Evolutionary conservation across 2,113 vertebrate genomes (phyloP).

Genomic region (Felis chaus): DNA sequence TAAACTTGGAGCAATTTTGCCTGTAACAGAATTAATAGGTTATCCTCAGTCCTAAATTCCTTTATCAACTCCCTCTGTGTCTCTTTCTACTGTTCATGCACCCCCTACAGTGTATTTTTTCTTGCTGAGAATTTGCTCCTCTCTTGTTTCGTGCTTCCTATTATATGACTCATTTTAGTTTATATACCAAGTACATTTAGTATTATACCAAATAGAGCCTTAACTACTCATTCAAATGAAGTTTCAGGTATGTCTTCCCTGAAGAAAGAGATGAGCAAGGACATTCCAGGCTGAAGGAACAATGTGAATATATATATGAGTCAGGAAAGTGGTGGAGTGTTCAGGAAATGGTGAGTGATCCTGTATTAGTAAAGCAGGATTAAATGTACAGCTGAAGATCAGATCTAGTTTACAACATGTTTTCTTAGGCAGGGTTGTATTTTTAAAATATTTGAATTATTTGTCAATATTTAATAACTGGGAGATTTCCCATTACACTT

Average conservation of each 20-base stretch:
- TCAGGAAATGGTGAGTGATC: not conserved
- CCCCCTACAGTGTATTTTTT: not conserved
- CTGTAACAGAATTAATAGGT: not conserved
- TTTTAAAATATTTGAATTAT: constrained; percentile 36
- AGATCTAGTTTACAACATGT: not conserved
- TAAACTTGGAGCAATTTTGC: not conserved
- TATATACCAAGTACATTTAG: not conserved
- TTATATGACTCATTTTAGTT: not conserved
- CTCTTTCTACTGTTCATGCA: not conserved
- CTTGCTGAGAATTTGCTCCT: not conserved
- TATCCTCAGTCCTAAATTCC: not conserved
- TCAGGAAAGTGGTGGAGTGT: not conserved
- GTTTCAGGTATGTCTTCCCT: not conserved
- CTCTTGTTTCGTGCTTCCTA: not conserved
- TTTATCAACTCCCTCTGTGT: not conserved
- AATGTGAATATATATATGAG: not conserved
- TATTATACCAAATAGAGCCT: not conserved
- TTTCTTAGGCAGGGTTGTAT: not conserved
- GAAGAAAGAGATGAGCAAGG: not conserved
- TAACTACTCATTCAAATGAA: not conserved
- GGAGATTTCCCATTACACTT: not conserved
- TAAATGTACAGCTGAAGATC: not conserved
- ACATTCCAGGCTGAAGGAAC: not conserved
- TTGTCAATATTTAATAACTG: constrained; percentile 22
- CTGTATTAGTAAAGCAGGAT: not conserved